Percentiles rank a stretch among this genome's conserved stretches.
Conservation (phyloP, 1,140 invertebrate genomes). For the Helicoverpa zea region DNA sequence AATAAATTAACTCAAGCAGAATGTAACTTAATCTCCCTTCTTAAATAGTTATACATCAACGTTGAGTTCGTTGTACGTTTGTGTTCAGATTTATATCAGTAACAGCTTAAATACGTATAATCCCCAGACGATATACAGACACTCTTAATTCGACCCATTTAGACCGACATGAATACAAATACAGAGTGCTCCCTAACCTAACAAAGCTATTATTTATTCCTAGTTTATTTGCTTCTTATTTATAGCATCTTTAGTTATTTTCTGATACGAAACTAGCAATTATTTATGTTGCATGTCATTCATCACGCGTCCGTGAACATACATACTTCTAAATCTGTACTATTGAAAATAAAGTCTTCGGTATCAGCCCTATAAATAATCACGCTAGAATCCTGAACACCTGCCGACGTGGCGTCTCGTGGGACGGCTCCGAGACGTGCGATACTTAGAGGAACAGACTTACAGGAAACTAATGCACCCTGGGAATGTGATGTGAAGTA, state of each 20-base stretch:
- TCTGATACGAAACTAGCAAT: too few relatives aligned
- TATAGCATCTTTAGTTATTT: neutral
- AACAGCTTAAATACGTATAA: neutral
- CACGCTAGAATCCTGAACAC: neutral
- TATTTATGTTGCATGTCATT: too few relatives aligned
- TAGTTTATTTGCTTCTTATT: neutral
- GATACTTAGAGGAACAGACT: neutral
- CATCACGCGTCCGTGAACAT: too few relatives aligned
- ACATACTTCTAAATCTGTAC: too few relatives aligned
- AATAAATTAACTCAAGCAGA: too few relatives aligned
- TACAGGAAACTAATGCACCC: neutral
- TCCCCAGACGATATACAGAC: neutral
- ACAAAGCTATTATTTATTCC: neutral
- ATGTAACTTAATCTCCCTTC: too few relatives aligned
- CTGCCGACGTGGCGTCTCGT: conserved; percentile 1
- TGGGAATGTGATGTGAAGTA: neutral
- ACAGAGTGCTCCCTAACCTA: neutral
- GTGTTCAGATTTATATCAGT: neutral
- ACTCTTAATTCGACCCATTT: neutral
- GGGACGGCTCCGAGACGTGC: neutral
- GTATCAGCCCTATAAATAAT: neutral
- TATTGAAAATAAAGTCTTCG: too few relatives aligned
- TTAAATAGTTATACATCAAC: too few relatives aligned
- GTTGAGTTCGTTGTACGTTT: neutral
- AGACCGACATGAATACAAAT: neutral